Evolutionary conservation across 2,888 invertebrate genomes (phyloP), one percentile per base, ranked within the genome.

Genomic region (Heliconius ismenius): DNA sequence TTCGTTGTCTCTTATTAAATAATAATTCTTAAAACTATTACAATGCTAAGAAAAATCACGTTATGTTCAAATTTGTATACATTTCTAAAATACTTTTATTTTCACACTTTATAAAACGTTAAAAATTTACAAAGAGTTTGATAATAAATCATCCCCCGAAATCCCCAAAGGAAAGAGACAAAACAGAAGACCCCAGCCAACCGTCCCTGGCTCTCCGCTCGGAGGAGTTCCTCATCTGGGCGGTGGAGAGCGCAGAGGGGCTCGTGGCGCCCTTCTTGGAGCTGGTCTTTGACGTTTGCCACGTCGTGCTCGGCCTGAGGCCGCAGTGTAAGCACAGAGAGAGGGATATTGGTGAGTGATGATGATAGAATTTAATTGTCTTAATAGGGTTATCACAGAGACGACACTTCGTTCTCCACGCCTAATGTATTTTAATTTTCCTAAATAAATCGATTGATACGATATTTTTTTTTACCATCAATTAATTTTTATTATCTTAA

Each of bases 201-300:
- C 76, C 85, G 87, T 6, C 24, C 15, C 62, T 62, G 83, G 93
- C 90, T 24, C 87, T 94, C 2, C 88, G 97, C 0, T 95, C 96
- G 82, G 98, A 98, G 85, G 98, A 98, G 88, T 98, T 98, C 90
- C 95, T 98, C 82, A 96, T 98, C 84, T 98, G 98, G 98, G 96
- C 97, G 78, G 96, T 97, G 76, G 96, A 96, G 86, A 95, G 95
- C 78, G 94, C 93, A 1, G 94, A 96, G 81, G 95, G 96, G 82
- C 90, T 97, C 77, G 95, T 97, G 75, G 95, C 96, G 76, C 96
- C 97, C 2, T 95, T 97, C 86, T 89, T 97, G 74, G 96, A 96
- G 86, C 92, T 97, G 65, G 90, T 97, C 80, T 96, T 97, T 87
- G 97, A 97, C 90, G 96, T 98, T 79, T 98, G 98, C 88, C 98